Conservation (phyloP, 2,888 invertebrate species). For the Eupithecia insigniata region DNA sequence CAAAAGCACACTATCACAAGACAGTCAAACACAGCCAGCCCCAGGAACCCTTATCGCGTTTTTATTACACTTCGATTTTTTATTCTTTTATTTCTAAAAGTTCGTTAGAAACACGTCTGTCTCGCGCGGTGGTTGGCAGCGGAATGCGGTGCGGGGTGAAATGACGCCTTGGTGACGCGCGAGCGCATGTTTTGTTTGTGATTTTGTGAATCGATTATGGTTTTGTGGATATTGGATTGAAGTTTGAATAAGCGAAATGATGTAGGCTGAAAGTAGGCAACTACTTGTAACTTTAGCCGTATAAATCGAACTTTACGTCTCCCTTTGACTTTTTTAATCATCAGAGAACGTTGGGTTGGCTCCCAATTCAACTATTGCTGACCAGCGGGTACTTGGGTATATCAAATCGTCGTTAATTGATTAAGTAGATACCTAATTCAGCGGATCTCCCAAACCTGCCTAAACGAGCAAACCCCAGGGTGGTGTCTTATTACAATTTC, state of each 20-base stretch:
- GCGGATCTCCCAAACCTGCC: too few relatives aligned
- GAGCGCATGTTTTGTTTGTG: constrained; percentile 49
- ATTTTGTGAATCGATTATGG: constrained; percentile 24
- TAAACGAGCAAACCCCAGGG: too few relatives aligned
- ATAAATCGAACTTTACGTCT: neutral
- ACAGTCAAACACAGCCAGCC: constrained; percentile 65
- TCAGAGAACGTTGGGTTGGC: neutral
- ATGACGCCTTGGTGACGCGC: constrained; percentile 61
- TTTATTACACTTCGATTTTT: constrained; percentile 62
- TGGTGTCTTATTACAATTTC: neutral
- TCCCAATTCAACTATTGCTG: neutral
- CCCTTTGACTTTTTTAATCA: neutral
- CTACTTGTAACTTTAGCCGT: neutral
- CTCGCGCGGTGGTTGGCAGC: constrained; percentile 55
- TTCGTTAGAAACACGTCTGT: constrained; percentile 55
- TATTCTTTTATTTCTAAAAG: constrained; percentile 34
- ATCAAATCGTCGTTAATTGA: too few relatives aligned
- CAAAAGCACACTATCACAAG: constrained; percentile 68
- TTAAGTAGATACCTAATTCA: neutral
- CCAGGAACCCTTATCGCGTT: constrained; percentile 57
- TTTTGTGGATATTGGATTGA: constrained; percentile 27
- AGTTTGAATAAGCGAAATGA: constrained; percentile 6
- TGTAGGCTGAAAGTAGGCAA: neutral
- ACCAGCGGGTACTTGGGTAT: neutral
- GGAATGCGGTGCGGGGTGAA: constrained; percentile 62